phyloP scores from a whole-genome alignment of 2,888 invertebrate genomes.

The Drosophila suboccidentalis region DNA sequence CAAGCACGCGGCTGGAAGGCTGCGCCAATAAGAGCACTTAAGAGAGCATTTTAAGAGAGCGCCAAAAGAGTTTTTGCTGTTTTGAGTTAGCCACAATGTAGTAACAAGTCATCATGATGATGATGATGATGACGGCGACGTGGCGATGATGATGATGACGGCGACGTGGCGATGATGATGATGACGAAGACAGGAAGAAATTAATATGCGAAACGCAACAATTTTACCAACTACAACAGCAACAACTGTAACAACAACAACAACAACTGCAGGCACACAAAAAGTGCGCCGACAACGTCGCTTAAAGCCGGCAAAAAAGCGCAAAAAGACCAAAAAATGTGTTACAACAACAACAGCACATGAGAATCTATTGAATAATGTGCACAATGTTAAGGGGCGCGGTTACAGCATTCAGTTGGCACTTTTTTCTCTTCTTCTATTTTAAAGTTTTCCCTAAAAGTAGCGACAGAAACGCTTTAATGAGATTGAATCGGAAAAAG shows the following conservation, averaged over 20 bases:
- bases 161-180: conserved; percentile 30
- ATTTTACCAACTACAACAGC: conserved; percentile 74
- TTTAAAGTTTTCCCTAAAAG: conserved; percentile 6
- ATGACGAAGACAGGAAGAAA: conserved; percentile 69
- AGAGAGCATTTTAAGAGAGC: conserved; percentile 62
- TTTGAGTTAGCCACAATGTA: conserved; percentile 31
- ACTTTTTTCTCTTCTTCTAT: conserved; percentile 11
- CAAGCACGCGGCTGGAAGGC: conserved; percentile 57
- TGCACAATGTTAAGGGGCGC: conserved; percentile 56
- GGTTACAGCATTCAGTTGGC: conserved; percentile 38
- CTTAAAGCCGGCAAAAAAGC: conserved; percentile 63
- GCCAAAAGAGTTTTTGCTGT: conserved; percentile 35
- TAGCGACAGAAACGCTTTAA: conserved; percentile 4
- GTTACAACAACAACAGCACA: conserved; percentile 50
- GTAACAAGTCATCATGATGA: conserved; percentile 42
- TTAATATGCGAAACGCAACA: conserved; percentile 82
- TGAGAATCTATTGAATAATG: conserved; percentile 60
- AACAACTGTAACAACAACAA: conserved; percentile 55
- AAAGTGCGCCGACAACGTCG: conserved; percentile 57
- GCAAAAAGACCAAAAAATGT: conserved; percentile 31
- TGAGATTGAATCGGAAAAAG: neutral
- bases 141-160: conserved; percentile 39
- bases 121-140: conserved; percentile 9
- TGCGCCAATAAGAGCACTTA: conserved; percentile 71
- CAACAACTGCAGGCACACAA: conserved; percentile 40